Evolutionary conservation across 2,888 invertebrate genomes (phyloP).

Genomic region (Metallyticus violacea): DNA sequence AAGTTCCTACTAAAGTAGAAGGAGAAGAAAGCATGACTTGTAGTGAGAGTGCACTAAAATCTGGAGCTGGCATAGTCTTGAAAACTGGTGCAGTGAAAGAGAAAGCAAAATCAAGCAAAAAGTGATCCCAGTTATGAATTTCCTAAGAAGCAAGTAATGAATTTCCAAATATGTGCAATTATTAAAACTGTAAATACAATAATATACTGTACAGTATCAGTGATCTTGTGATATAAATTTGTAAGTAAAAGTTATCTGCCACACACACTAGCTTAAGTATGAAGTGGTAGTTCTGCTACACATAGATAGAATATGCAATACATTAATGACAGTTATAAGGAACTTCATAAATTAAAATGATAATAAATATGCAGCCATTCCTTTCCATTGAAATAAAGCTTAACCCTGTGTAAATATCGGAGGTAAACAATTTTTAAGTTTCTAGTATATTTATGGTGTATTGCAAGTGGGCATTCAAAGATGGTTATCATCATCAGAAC

Average conservation of each 20-base stretch:
- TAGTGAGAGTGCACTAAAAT: neutral
- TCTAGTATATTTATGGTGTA: too few species aligned
- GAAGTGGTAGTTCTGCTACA: too few species aligned
- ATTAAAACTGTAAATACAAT: neutral
- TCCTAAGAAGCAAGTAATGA: neutral
- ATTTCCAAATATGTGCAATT: neutral
- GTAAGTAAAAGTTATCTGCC: neutral
- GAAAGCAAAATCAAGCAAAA: neutral
- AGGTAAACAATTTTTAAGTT: too few species aligned
- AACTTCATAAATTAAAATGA: neutral
- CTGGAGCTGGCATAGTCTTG: neutral
- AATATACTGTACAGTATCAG: neutral
- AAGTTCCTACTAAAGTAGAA: neutral
- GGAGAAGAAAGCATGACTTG: neutral
- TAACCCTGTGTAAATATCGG: neutral
- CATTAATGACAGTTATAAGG: neutral
- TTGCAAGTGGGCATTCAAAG: too few species aligned
- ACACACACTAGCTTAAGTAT: too few species aligned
- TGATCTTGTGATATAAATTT: neutral
- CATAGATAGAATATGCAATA: neutral
- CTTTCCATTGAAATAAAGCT: neutral
- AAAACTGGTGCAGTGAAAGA: neutral
- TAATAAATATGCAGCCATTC: neutral
- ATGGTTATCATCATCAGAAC: too few species aligned
- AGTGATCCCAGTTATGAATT: neutral